Evolutionary conservation across 2,113 vertebrate species (phyloP), one percentile per base, ranked within the genome.

Genomic region (Camelus dromedarius): DNA sequence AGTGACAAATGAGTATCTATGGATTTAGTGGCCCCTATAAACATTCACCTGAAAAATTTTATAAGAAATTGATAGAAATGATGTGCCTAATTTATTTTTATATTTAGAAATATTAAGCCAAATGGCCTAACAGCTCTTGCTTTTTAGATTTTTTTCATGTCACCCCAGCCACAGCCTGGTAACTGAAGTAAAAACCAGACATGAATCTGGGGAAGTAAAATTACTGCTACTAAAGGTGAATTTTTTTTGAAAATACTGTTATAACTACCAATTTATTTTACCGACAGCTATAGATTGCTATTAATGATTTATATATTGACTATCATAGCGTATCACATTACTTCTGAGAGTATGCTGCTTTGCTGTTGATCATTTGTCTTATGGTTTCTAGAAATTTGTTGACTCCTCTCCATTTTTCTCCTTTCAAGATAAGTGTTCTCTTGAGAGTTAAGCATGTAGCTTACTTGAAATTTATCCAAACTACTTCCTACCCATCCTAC

Each of bases 261-360:
- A 35, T 70, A 86, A 64, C 82, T 92, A 70, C 12, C 30, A 81
- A 67, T 93, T 77, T 73, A 58, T 75, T 89, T 70, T 86, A 69
- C 42, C 79, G 22, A 83, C 60, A 96, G 54, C 13, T 75, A 38
- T 58, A 79, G 48, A 70, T 89, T 30, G 11, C 35, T 83, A 54
- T 80, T 87, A 95, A 96, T 70, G 60, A 93, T 87, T 87, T 77
- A 96, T 19, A 82, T 14, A 48, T 70, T 76, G 19, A 90, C 10
- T 92, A 35, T 64, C 32, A 93, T 24, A 42, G n/a, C 46, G 75
- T 6, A 69, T 89, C 19, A 75, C 5, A 12, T 89, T 69, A 91
- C 8, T 89, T 89, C 9, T 86, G 28, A 96, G 38, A 77, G 3
- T 28, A 84, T 84, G 22, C 24, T 52, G 3, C 6, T 95, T 81